phyloP scores from a whole-genome alignment of 2,797 vertebrate genomes.

The Sebastes nivosus region DNA sequence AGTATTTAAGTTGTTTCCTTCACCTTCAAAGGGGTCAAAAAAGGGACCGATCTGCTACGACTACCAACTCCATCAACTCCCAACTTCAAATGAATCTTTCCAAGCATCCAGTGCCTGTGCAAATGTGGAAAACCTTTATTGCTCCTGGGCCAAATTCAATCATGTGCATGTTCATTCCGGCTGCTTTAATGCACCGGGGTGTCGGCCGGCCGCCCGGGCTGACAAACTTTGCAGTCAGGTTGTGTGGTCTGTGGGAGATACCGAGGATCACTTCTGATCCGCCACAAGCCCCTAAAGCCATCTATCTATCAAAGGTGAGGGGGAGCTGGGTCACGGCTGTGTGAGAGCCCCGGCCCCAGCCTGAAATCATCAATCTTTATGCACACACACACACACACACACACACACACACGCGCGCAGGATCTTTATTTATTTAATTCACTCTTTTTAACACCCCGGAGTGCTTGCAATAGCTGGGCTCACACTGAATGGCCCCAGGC shows the following conservation, averaged over 20 bases:
- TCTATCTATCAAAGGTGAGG: slow-evolving; percentile 80
- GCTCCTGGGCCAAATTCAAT: slow-evolving; percentile 58
- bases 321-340: slow-evolving; percentile 62
- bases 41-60: neutral
- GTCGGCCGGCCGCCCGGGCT: slow-evolving; percentile 13
- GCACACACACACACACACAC: slow-evolving; percentile 17
- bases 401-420: neutral
- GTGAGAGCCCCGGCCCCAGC: slow-evolving; percentile 52
- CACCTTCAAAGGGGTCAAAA: slow-evolving; percentile 30
- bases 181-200: slow-evolving; percentile 32
- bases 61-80: slow-evolving; percentile 26
- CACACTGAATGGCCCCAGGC: slow-evolving; percentile 56
- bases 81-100: slow-evolving; percentile 55
- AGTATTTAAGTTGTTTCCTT: neutral
- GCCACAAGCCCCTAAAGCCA: slow-evolving; percentile 79
- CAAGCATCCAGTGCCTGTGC: neutral
- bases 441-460: slow-evolving; percentile 53
- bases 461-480: slow-evolving; percentile 62
- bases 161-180: slow-evolving; percentile 50
- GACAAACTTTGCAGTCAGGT: slow-evolving; percentile 69
- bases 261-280: slow-evolving; percentile 76
- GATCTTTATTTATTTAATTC: slow-evolving; percentile 65
- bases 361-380: slow-evolving; percentile 72
- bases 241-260: slow-evolving; percentile 61
- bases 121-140: slow-evolving; percentile 56